Evolutionary conservation across 2,888 invertebrate genomes (phyloP), one percentile per base, ranked within the genome.

Genomic region (Alloscopus bannaensis): DNA sequence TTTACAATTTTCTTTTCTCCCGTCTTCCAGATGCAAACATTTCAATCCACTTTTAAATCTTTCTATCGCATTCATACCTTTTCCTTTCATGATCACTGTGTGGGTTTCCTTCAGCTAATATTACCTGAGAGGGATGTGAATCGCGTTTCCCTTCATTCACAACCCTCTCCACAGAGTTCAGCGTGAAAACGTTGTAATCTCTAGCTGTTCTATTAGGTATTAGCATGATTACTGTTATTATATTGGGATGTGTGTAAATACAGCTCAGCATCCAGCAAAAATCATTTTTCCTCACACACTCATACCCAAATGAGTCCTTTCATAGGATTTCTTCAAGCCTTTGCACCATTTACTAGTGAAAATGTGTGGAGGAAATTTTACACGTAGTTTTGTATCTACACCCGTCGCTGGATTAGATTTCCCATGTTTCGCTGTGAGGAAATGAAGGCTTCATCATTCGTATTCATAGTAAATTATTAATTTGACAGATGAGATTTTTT

Each of bases 161-260:
- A n/a, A n/a, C n/a, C n/a, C n/a, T n/a, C n/a, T n/a, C n/a, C n/a
- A n/a, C n/a, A n/a, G n/a, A n/a, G n/a, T n/a, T n/a, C n/a, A n/a
- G n/a, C n/a, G n/a, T n/a, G n/a, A n/a, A n/a, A n/a, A n/a, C n/a
- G n/a, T n/a, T n/a, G n/a, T n/a, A n/a, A n/a, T n/a, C n/a, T n/a
- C n/a, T n/a, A n/a, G n/a, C n/a, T n/a, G n/a, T n/a, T n/a, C n/a
- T n/a, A n/a, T n/a, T n/a, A n/a, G 47, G 24, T 6, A 62, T 62
- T 62, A 62, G 62, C 40, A 62, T 62, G 62, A 62, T 62, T 62
- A 62, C 62, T 62, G 24, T 62, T 62, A 62, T 62, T 62, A 62
- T 42, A 3, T 26, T 11, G 8, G 20, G 24, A 22, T 8, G 13
- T 18, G 55, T 55, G 55, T 55, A 26, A 24, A 26, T 55, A 55